These are phyloP conservation scores for Chionodraco myersi DNA, from an alignment of 2,113 vertebrate species.

Conservation along the genomic window DNA sequence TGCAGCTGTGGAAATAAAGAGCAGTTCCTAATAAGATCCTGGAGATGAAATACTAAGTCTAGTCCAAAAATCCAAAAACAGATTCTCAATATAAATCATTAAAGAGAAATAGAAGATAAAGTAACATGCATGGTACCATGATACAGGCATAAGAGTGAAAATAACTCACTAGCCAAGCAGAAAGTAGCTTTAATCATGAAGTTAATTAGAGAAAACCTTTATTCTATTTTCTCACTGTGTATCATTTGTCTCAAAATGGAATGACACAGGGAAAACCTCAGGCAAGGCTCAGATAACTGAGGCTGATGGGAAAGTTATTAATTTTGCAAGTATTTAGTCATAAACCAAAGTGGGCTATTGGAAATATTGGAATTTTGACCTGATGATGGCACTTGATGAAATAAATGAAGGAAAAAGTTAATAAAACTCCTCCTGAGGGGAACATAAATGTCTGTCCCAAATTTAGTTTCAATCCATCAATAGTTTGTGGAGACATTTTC, in stretches of 20 bases:
- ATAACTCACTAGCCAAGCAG: background rate
- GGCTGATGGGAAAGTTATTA: background rate
- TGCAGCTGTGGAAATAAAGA: conserved; percentile 31
- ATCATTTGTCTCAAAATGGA: background rate
- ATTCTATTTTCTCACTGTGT: background rate
- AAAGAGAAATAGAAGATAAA: background rate
- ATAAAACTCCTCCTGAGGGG: background rate
- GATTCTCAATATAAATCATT: conserved; percentile 6
- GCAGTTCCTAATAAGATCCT: background rate
- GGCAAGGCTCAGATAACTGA: background rate
- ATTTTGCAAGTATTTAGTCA: background rate
- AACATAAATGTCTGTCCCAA: background rate
- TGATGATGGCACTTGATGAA: background rate
- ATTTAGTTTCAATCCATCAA: background rate
- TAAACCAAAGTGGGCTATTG: background rate
- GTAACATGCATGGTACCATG: background rate
- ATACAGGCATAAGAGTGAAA: background rate
- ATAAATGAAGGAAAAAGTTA: background rate
- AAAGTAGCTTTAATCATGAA: background rate
- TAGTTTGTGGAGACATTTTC: background rate
- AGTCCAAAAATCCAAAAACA: background rate
- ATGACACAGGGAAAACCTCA: background rate
- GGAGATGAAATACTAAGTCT: conserved; percentile 17
- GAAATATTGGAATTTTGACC: background rate
- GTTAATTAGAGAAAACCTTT: background rate